Base-by-base conservation (phyloP, 1,140 invertebrate genomes). In the Dryas iulia region DNA sequence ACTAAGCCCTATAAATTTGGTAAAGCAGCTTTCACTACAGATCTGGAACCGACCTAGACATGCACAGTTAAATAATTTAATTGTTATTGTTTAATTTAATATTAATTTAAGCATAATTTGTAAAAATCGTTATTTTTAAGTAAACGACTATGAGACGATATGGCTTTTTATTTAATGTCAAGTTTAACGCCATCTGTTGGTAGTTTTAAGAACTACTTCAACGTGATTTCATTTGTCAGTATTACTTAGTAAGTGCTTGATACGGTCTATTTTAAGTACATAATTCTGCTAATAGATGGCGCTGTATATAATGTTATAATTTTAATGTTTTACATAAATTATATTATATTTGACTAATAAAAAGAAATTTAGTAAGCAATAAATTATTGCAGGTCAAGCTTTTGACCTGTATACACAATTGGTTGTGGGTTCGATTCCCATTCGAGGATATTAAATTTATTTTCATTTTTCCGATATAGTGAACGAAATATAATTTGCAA, bases 61-160 rank as follows among this genome's bases (percentile, higher is more conserved):
- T 4, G 25, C 52, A 14, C 24, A 26, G 39, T 8, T 8, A 3
- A 53, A 8, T 7, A 30, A 60, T 47, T 47, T 47, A 12, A 12
- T 47, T 23, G 31, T 61, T 57, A 5, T 25, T 58, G 25, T 26
- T 58, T 57, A 54, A 68, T 53, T 52, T 39, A 21, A 21, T 53
- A 57, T 68, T 66, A 62, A 59, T 65, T 69, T 60, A 71, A 72
- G 54, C 60, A 75, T 71, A 58, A 54, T 63, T 69, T 69, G 74
- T 77, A 79, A 66, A 68, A 77, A 77, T 74, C 59, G 60, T 63
- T 71, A 60, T 63, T 60, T 69, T 71, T 60, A 53, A 28, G 35
- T 78, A 79, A 71, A 72, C 12, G 52, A 74, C 67, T 71, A 62
- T 79, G 78, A 77, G 71, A 75, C 64, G 2, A 25, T 0, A 10